Evolutionary conservation across 2,888 invertebrate species (phyloP).

Genomic region (Pyrrhia umbra): DNA sequence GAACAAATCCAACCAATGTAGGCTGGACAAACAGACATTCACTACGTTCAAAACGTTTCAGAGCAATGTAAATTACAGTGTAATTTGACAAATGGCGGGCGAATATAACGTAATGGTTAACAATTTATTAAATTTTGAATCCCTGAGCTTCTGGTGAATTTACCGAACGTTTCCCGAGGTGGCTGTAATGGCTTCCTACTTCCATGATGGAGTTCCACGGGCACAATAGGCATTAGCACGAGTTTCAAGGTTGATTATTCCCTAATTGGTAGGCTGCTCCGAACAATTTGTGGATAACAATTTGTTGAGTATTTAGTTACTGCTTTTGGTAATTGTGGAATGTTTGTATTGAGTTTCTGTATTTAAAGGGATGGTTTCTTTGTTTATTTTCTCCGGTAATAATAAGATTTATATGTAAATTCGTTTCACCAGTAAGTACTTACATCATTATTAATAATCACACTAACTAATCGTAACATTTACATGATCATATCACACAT

Average conservation of each 20-base stretch:
- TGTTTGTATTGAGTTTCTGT: slow-evolving; percentile 15
- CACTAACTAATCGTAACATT: neutral
- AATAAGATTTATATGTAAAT: neutral
- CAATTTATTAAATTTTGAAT: slow-evolving; percentile 65
- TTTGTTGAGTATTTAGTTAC: slow-evolving; percentile 43
- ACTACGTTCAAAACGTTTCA: slow-evolving; percentile 8
- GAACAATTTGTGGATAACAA: slow-evolving; percentile 35
- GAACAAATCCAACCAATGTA: slow-evolving; percentile 23
- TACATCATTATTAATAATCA: neutral
- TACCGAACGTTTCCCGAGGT: slow-evolving; percentile 41
- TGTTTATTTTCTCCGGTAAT: neutral
- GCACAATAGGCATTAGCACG: slow-evolving; percentile 27
- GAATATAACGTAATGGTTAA: slow-evolving; percentile 59
- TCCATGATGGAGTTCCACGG: slow-evolving; percentile 5
- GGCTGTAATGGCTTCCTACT: slow-evolving; percentile 50
- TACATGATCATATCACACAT: neutral
- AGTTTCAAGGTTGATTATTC: slow-evolving; percentile 43
- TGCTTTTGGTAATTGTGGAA: slow-evolving; percentile 14
- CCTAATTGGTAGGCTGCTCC: slow-evolving; percentile 40
- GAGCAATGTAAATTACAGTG: slow-evolving; percentile 56
- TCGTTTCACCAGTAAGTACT: too few relatives aligned
- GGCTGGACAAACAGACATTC: slow-evolving; percentile 6
- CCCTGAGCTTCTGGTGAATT: slow-evolving; percentile 37
- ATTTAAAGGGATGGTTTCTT: slow-evolving; percentile 20
- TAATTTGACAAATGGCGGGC: slow-evolving; percentile 65